Conservation (phyloP, 2,113 vertebrate genomes). For the Rana temporaria region DNA sequence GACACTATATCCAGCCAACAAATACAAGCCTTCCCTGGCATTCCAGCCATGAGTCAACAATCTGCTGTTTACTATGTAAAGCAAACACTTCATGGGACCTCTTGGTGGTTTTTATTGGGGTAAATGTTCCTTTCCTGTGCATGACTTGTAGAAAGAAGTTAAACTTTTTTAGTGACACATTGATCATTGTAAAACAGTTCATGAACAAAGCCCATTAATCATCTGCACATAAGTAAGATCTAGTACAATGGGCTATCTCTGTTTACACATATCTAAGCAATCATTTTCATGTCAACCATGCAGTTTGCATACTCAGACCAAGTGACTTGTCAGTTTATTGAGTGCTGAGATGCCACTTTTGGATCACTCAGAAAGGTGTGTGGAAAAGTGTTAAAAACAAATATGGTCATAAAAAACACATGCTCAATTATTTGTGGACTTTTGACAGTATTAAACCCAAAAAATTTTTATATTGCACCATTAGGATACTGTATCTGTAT, state of each 20-base stretch:
- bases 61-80: slow-evolving; percentile 21
- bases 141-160: slow-evolving; percentile 44
- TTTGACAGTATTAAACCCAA: too few species aligned
- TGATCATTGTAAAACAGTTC: neutral
- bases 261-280: slow-evolving; percentile 23
- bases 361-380: too few species aligned
- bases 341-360: neutral
- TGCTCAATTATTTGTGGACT: too few species aligned
- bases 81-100: slow-evolving; percentile 1
- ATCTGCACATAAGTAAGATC: neutral
- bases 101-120: neutral
- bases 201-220: slow-evolving; percentile 43
- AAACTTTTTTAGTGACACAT: neutral
- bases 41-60: slow-evolving; percentile 31
- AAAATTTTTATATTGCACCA: too few species aligned
- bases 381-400: too few species aligned
- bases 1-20: neutral
- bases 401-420: too few species aligned
- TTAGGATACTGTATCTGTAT: too few species aligned
- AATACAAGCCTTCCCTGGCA: neutral
- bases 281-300: slow-evolving; percentile 2
- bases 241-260: slow-evolving; percentile 1
- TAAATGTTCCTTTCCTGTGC: slow-evolving; percentile 35
- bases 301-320: neutral
- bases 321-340: neutral